Base-by-base conservation (phyloP, 2,888 invertebrate species). In the Corythucha ciliata region DNA sequence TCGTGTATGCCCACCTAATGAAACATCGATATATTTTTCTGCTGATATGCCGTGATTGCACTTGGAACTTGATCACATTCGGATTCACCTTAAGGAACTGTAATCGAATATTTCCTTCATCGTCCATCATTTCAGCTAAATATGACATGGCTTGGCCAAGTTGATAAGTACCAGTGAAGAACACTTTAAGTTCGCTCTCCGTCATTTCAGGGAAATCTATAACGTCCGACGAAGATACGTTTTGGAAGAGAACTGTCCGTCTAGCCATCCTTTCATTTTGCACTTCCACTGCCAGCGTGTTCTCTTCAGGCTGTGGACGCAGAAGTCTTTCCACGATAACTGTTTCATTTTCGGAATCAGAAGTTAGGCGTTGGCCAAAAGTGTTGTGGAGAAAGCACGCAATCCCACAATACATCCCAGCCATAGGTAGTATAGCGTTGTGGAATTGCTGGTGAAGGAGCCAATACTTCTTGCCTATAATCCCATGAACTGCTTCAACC, bases 91-190 rank as follows among this genome's bases (percentile, higher is more conserved):
- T 29, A 12, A 29, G 10, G 29, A 29, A 29, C 8, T 10, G 10
- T 8, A 29, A 29, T 29, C 12, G n/a, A 29, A 29, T 29, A n/a
- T 29, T 12, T 8, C 29, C 29, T 8, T 29, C 12, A 29, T 29
- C 29, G 29, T 29, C 12, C 12, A 29, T 29, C 8, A 29, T 29
- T 29, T 52, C 45, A 26, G 52, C 58, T 27, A 53, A 41, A 24
- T 52, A 51, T 21, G 37, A 56, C 16, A 57, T 52, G 25, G 54
- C 45, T 49, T 56, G 56, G n/a, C 40, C 32, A 18, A 55, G 34
- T 40, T 59, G 59, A 40, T 59, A 59, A 2, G 57, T 40, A 3
- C 56, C 57, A 16, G 58, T 39, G 34, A 59, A 59, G 27, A 58
- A 39, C n/a, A 59, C 49, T 39, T 48, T 57, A n/a, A 58, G 36